A percentile compares a stretch with the other conserved stretches of the same genome.
Conservation (phyloP, 1,140 invertebrate genomes). For the Heliconius eleuchia region DNA sequence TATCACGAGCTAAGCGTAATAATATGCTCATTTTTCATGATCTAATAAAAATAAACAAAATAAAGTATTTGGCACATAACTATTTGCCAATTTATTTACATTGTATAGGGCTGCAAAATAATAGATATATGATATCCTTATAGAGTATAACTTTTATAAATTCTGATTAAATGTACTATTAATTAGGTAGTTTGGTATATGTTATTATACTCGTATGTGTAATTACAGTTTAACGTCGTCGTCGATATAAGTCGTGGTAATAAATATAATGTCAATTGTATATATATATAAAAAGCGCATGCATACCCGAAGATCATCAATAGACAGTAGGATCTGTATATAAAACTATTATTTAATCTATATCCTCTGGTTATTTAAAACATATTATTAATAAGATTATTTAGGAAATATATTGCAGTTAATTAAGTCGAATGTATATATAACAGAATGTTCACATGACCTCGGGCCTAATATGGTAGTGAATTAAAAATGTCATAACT, state of each 20-base stretch:
- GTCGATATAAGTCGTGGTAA: background rate
- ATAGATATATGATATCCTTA: background rate
- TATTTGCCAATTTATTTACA: background rate
- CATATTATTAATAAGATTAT: no score
- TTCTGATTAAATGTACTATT: background rate
- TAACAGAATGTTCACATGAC: no score
- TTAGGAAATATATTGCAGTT: no score
- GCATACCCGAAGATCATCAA: background rate
- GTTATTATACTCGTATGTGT: no score
- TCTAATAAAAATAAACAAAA: no score
- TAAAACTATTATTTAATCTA: background rate
- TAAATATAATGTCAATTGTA: background rate
- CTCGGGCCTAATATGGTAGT: no score
- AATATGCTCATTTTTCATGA: no score
- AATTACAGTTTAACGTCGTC: background rate
- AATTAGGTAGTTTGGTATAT: no score
- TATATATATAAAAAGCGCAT: no score
- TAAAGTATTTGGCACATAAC: background rate
- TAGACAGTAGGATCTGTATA: background rate
- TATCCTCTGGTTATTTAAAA: background rate
- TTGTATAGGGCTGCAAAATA: background rate
- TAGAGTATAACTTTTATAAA: background rate
- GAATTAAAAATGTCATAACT: no score
- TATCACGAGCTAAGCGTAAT: no score
- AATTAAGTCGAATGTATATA: no score